phyloP scores from a whole-genome alignment of 1,140 invertebrate genomes.

The Nebria ingens region DNA sequence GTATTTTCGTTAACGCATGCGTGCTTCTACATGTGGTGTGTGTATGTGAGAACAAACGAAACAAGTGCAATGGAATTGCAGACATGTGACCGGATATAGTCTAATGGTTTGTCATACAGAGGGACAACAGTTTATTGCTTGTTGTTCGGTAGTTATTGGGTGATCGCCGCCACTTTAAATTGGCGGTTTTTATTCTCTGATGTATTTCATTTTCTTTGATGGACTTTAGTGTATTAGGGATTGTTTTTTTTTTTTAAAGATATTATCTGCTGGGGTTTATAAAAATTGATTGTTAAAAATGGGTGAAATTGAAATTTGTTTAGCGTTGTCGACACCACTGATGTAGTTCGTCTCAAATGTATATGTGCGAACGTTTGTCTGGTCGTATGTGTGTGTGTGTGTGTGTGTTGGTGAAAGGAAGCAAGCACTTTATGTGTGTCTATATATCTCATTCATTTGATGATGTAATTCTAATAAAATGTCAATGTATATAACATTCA shows the following conservation, averaged over 20 bases:
- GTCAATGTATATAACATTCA: slow-evolving; percentile 7
- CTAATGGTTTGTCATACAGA: background rate
- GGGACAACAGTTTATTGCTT: background rate
- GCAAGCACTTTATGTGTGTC: slow-evolving; percentile 4
- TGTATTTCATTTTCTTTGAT: background rate
- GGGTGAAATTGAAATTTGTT: too few species aligned
- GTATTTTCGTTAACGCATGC: background rate
- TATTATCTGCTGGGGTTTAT: too few species aligned
- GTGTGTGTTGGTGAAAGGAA: background rate
- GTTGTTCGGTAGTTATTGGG: background rate
- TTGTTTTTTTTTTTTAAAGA: background rate
- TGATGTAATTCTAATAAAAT: slow-evolving; percentile 6
- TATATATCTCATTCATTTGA: slow-evolving; percentile 6
- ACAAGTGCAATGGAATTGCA: slow-evolving; percentile 3
- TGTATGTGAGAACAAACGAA: too few species aligned
- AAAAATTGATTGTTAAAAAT: too few species aligned
- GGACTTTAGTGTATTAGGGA: background rate
- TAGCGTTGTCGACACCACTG: background rate
- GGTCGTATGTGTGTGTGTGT: background rate
- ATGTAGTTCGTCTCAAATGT: background rate
- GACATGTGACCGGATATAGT: background rate
- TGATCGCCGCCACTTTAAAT: slow-evolving; percentile 4
- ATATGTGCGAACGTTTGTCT: background rate
- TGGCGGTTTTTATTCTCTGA: background rate
- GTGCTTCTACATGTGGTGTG: background rate